phyloP scores from a whole-genome alignment of 30 jellyfish, hydroid and myxozoan species.

The Hydractinia echinata region DNA sequence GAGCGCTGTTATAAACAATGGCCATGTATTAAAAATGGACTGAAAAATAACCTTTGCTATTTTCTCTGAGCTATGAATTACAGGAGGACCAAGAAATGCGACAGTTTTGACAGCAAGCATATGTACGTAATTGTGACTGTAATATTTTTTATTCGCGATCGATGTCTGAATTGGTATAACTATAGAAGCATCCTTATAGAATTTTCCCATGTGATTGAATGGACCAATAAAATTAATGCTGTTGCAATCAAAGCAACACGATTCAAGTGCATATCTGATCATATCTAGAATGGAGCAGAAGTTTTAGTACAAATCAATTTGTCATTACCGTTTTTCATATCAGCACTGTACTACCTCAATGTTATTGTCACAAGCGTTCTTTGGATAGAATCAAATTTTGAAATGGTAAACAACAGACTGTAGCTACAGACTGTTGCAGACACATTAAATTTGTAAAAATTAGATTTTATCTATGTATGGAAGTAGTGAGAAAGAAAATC shows the following conservation, averaged over 20 bases:
- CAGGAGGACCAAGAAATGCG: constrained; percentile 6
- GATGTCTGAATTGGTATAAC: constrained; percentile 75
- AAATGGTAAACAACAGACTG: too few species aligned
- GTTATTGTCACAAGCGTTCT: too few species aligned
- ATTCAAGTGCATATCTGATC: constrained; percentile 50
- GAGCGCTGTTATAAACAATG: constrained; percentile 2
- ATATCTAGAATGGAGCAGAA: constrained; percentile 35
- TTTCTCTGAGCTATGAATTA: background rate
- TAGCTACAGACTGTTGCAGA: too few species aligned
- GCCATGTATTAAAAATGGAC: constrained; percentile 14
- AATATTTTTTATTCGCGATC: constrained; percentile 27
- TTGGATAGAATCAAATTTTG: too few species aligned
- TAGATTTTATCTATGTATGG: too few species aligned
- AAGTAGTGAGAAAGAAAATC: too few species aligned
- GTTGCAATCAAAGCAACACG: constrained; percentile 78
- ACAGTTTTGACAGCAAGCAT: constrained; percentile 5
- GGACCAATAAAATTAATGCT: constrained; percentile 55
- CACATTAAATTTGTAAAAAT: too few species aligned
- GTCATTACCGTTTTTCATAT: too few species aligned
- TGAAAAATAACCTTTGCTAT: background rate
- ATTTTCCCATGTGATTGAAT: constrained; percentile 34
- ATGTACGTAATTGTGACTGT: constrained; percentile 8
- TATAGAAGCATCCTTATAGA: constrained; percentile 32
- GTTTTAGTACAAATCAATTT: too few species aligned
- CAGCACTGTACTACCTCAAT: too few species aligned